Base-by-base conservation (phyloP, 1,140 invertebrate genomes). In the Intoshia linei region DNA sequence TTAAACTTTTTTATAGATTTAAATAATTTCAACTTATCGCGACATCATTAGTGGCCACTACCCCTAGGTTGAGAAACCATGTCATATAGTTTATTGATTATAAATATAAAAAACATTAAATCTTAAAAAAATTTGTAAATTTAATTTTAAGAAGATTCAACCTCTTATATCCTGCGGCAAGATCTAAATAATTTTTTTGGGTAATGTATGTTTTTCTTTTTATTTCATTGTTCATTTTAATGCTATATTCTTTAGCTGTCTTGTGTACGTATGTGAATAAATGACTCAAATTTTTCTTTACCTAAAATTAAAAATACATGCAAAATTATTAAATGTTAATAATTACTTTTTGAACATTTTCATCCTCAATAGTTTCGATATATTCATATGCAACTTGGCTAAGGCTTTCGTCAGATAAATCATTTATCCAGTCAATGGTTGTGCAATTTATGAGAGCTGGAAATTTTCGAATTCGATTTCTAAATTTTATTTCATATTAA, bases 361-460 rank as follows among this genome's bases (percentile, higher is more conserved):
- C 50, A 14, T 53, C 43, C 3, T 38, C 38, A 20, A 49, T 47
- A 23, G 47, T 48, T 10, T 30, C 34, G 3, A 64, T 44, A 40
- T 56, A 62, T 37, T 55, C 50, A 32, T 57, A 48, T 17, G 59
- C 56, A 7, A 78, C 72, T 59, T 76, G 73, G 10, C 77, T 56
- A 14, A 79, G 57, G n/a, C 74, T 74, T 50, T 74, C 70, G 37
- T 66, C 62, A 0, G 74, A 72, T 74, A 75, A 81, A 47, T 74
- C 69, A 47, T 68, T 62, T 49, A 76, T 76, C 72, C 73, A 79
- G 57, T 78, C 73, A 22, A 76, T 74, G 4, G 73, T 77, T 3
- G 72, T 73, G 44, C 68, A 69, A 57, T 74, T 77, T 29, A 78
- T 68, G 42, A 79, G 54, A 4, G 71, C 68, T 20, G 74, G 74